phyloP scores from a whole-genome alignment of 2,888 invertebrate species.

The Epirrhoe alternata region DNA sequence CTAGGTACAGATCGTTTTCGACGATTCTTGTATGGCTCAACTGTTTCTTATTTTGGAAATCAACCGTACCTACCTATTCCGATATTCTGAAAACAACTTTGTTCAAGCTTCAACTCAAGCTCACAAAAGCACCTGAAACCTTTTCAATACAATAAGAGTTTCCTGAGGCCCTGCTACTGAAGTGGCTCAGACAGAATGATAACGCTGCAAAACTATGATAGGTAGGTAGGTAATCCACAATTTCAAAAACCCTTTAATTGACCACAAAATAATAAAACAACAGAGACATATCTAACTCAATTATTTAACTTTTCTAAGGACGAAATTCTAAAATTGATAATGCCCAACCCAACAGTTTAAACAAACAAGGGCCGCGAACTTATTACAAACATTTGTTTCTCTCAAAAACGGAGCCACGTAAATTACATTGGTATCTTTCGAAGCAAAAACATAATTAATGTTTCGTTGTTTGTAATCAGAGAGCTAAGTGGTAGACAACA shows the following conservation, averaged over 20 bases:
- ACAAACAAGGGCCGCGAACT: conserved; percentile 57
- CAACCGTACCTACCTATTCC: too few species aligned
- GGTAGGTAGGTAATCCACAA: not conserved
- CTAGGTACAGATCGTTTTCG: too few species aligned
- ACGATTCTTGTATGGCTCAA: too few species aligned
- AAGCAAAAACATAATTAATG: conserved; percentile 81
- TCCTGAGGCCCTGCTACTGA: too few species aligned
- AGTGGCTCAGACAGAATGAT: not conserved
- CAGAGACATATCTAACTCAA: conserved; percentile 25
- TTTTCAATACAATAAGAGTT: too few species aligned
- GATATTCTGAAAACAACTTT: too few species aligned
- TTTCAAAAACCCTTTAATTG: conserved; percentile 1
- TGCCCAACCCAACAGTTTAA: conserved; percentile 41
- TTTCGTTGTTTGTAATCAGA: conserved; percentile 76
- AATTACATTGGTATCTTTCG: conserved; percentile 73
- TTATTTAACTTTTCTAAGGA: conserved; percentile 31
- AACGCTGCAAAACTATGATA: conserved; percentile 5
- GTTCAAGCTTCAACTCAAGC: too few species aligned
- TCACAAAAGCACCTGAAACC: too few species aligned
- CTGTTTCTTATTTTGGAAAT: too few species aligned
- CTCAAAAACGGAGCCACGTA: conserved; percentile 66
- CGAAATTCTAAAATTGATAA: conserved; percentile 37
- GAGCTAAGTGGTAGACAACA: conserved; percentile 64
- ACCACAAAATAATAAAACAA: conserved; percentile 19
- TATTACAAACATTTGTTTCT: conserved; percentile 73